A percentile compares a stretch with the other conserved stretches of the same genome.
Conservation (phyloP, 2,797 vertebrate genomes). For the Fratercula arctica region DNA sequence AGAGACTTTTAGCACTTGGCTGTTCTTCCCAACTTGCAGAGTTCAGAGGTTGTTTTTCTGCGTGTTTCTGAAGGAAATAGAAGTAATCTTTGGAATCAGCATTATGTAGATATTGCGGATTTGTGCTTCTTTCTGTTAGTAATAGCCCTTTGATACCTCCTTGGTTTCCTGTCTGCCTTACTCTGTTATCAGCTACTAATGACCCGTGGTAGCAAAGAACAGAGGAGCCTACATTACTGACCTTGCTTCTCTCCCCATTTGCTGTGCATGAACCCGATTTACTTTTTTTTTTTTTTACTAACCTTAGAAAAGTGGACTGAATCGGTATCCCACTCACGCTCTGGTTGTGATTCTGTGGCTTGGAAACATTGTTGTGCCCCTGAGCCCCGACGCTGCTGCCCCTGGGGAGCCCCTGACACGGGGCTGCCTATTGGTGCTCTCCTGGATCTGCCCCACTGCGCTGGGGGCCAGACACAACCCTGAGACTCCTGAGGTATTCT, state of each 20-base stretch:
- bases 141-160: neutral
- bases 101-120: neutral
- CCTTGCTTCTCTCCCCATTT: neutral
- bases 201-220: neutral
- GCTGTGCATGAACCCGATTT: neutral
- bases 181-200: neutral
- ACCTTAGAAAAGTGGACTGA: neutral
- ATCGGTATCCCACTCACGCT: neutral
- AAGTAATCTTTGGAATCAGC: neutral
- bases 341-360: neutral
- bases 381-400: fast-evolving
- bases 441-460: neutral
- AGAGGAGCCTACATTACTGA: neutral
- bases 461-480: neutral
- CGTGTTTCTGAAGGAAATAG: neutral
- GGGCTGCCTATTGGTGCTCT: too few relatives aligned
- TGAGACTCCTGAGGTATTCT: neutral
- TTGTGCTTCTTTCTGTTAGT: neutral
- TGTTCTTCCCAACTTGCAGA: neutral
- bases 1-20: neutral
- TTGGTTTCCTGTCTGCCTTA: neutral
- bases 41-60: neutral
- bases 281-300: neutral
- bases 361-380: neutral
- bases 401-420: fast-evolving